Conservation (phyloP, 2,113 vertebrate species). For the Crotalus viridis region DNA sequence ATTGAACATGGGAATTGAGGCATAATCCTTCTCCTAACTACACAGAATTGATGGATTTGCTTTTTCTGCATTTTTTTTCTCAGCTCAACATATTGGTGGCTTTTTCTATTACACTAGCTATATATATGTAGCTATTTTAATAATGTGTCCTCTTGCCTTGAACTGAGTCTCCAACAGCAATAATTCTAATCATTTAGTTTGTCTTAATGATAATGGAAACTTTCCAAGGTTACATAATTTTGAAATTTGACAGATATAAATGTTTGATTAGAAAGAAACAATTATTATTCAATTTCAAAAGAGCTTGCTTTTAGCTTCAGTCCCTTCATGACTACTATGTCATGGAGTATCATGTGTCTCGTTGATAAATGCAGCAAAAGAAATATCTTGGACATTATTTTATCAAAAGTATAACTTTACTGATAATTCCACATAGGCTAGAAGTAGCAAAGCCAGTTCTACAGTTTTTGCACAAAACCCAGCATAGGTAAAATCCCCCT, state of each 20-base stretch:
- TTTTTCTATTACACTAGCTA: not conserved
- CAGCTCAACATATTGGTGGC: not conserved
- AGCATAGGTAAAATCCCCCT: not conserved
- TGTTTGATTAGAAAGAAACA: not conserved
- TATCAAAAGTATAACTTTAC: too few relatives aligned
- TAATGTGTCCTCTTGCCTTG: not conserved
- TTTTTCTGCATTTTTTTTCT: not conserved
- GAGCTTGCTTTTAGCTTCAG: not conserved
- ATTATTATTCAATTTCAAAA: not conserved
- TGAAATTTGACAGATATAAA: constrained; percentile 1
- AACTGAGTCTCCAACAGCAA: not conserved
- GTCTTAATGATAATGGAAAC: not conserved
- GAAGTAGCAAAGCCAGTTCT: not conserved
- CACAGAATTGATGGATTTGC: not conserved
- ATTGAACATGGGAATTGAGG: not conserved
- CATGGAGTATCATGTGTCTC: too few relatives aligned
- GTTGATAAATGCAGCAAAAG: too few relatives aligned
- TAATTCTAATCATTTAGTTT: not conserved
- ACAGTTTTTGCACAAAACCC: too few relatives aligned
- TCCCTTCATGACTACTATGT: not conserved
- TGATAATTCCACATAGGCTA: not conserved
- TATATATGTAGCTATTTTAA: not conserved
- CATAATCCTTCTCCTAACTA: not conserved
- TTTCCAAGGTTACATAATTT: constrained; percentile 6
- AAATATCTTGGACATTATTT: too few relatives aligned